Base-by-base conservation (phyloP, 2,113 vertebrate genomes). In the Nasalis larvatus region DNA sequence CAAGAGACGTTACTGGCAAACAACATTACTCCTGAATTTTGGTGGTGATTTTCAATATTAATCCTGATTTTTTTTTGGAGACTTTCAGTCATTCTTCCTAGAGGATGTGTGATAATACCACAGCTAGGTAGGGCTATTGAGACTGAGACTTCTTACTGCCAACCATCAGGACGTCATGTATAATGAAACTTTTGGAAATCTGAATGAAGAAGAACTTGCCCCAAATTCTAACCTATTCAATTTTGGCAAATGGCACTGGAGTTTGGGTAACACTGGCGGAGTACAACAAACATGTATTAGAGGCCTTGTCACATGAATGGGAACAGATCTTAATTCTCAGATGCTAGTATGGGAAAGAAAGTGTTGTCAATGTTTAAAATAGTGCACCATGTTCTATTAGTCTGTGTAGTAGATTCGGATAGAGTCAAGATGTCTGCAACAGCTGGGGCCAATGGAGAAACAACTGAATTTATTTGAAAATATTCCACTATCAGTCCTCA, bases 391-490 rank as follows among this genome's bases (percentile, higher is more conserved):
- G n/a, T 83, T 32, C 14, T 18, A 91, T 87, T 42, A 83, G 47
- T 56, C 10, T 91, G 21, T 60, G 40, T 74, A 86, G 85, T 58
- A 47, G 63, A 85, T 69, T 94, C 45, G 76, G 52, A 83, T 81
- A 92, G 18, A 92, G 45, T 83, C 18, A 58, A 45, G 78, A 52
- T 88, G 63, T 91, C 37, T 88, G 8, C 23, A 94, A 76, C 40
- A 94, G 56, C 30, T 60, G 30, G 69, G 52, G 56, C 6, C 40
- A 47, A 9, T 74, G 47, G 9, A 82, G 42, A 86, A 84, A 42
- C 17, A 86, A 30, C 8, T 86, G 21, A 90, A 93, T 77, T 95
- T 94, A 92, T 63, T 37, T 91, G 56, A 91, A 11, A 91, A 40
- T 54, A 78, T 74, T 90, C 7, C 76, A 93, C 35, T 78, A 58